Evolutionary conservation across 2,113 vertebrate species (phyloP).

Genomic region (Anseranas semipalmata): DNA sequence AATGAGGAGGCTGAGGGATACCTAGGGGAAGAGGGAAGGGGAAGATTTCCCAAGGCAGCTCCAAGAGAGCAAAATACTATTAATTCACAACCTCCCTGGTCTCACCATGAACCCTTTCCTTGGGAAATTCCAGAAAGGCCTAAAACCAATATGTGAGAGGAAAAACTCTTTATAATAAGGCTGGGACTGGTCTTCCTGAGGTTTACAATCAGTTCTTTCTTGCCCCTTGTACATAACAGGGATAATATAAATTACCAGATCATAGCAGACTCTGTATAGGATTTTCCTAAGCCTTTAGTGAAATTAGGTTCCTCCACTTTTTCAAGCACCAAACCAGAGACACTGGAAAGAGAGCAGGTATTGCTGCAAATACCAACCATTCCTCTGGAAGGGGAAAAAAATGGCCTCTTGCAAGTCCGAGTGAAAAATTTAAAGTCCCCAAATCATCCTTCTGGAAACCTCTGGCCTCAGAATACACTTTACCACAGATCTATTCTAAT

Average conservation of each 20-base stretch:
- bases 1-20: neutral
- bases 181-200: neutral
- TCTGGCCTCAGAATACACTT: neutral
- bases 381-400: neutral
- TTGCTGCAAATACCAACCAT: neutral
- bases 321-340: neutral
- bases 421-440: neutral
- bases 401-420: neutral
- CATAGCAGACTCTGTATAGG: neutral
- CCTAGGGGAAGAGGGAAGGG: neutral
- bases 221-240: neutral
- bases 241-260: neutral
- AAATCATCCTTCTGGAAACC: slow-evolving; percentile 23
- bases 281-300: neutral
- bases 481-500: slow-evolving; percentile 36
- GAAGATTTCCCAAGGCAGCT: neutral
- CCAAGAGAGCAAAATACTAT: neutral
- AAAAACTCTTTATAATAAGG: neutral
- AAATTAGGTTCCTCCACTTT: neutral
- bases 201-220: neutral
- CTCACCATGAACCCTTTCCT: neutral
- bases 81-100: neutral
- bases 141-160: neutral
- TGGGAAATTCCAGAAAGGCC: neutral
- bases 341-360: neutral